Base-by-base conservation (phyloP, 2,888 invertebrate genomes). In the Andricus curvator region DNA sequence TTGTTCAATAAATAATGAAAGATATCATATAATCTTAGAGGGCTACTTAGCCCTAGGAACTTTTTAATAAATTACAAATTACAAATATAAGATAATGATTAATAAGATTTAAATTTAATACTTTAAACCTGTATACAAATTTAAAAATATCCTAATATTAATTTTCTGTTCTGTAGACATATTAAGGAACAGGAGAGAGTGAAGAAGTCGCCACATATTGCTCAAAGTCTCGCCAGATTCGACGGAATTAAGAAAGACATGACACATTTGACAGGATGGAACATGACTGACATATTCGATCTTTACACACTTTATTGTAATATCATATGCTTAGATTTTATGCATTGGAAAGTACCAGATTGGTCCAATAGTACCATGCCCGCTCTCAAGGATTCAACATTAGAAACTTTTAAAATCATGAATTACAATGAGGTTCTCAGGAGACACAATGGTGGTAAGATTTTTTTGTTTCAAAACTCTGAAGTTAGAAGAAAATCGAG, bases 341-440 rank as follows among this genome's bases (percentile, higher is more conserved):
- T 94, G 84, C 93, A 94, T 91, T 93, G 94, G 80, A 90, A 93
- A 2, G 93, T 94, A 88, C 95, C 95, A 13, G 93, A 93, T 87
- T 95, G 95, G 95, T 93, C 94, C 3, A 93, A 93, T 83, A 93
- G 93, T 67, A 93, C 94, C 1, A 91, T 91, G 78, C 91, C 92
- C 90, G 93, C 93, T 92, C 90, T 95, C 20, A 92, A 92, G 90
- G 93, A 94, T 56, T 91, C 94, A 11, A 94, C 94, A 0, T 90
- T 93, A 81, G 84, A 94, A 82, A 94, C 94, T 83, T 95, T 94
- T 83, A 93, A 94, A 13, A 93, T 94, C 91, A 94, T 94, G 93
- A 94, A 94, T 85, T 94, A 94, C 82, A 94, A 93, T 84, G 93
- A 93, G 74, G 88, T 93, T 66, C 90, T 94, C 80, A 92, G 93